Base-by-base conservation (phyloP, 2,113 vertebrate genomes). In the Puma concolor region DNA sequence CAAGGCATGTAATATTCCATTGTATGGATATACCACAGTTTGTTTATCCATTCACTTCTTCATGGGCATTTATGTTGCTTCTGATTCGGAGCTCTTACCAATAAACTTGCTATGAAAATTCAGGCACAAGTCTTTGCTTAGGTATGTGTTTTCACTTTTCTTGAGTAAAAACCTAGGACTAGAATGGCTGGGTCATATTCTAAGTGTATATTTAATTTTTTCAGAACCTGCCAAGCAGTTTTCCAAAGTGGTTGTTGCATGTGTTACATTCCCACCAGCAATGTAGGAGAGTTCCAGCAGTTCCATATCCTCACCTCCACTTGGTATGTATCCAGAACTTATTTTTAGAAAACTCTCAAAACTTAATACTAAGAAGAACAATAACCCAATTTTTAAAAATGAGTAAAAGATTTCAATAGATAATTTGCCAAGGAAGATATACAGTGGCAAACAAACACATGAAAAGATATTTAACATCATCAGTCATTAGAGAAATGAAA, bases 281-380 rank as follows among this genome's bases (percentile, higher is more conserved):
- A 54, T 31, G 7, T 54, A 13, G 76, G 4, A 54, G 44, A 63
- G 23, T 36, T 44, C 14, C 31, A 84, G 0, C 67, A 80, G 31
- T 89, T 92, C 12, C 7, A 3, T 33, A 25, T 81, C 29, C 25
- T 83, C n/a, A 80, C 25, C 2, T 77, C 41, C 27, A 79, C 27
- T 64, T 76, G 71, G 12, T 82, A 27, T 33, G 41, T 88, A 17
- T 27, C 19, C 5, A 85, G 72, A 92, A 87, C 77, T 92, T 77
- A 87, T 90, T 96, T 67, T 41, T 6, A 19, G 76, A 95, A 91
- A 88, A 66, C 27, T 91, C n/a, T 74, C 29, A 94, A 91, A 91
- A 67, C 2, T 93, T 71, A 94, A 50, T 57, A 76, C 11, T 66
- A 79, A 88, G 72, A 91, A 17, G 25, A 84, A 0, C 25, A 92